phyloP scores from a whole-genome alignment of 30 jellyfish, hydroid and myxozoan genomes.

The Aurelia sp. region DNA sequence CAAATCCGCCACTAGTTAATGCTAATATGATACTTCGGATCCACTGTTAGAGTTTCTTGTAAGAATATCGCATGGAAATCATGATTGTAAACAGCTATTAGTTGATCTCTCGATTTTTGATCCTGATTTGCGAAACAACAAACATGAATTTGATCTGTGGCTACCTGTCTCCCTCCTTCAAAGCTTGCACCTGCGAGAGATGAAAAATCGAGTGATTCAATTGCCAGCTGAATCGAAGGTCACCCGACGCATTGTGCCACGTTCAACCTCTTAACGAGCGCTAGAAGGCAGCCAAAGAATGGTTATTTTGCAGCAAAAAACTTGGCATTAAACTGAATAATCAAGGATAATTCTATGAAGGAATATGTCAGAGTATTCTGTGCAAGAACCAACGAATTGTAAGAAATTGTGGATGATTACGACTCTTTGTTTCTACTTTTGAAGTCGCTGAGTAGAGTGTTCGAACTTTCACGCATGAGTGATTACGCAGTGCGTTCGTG shows the following conservation, averaged over 20 bases:
- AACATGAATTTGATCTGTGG: slow-evolving; percentile 54
- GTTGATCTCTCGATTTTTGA: slow-evolving; percentile 73
- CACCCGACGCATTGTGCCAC: slow-evolving; percentile 80
- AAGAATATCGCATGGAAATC: too few species aligned
- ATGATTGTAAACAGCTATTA: slow-evolving; percentile 32
- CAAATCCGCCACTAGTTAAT: too few species aligned
- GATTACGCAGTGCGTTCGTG: slow-evolving; percentile 27
- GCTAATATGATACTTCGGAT: too few species aligned
- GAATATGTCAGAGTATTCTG: too few species aligned
- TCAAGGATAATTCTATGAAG: too few species aligned
- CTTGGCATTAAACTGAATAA: too few species aligned
- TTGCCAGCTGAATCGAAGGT: slow-evolving; percentile 51
- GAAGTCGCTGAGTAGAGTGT: slow-evolving; percentile 6
- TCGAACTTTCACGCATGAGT: slow-evolving; percentile 50
- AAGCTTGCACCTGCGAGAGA: slow-evolving; percentile 67
- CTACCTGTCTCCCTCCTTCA: slow-evolving; percentile 49
- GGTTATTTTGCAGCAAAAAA: too few species aligned
- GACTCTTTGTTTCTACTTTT: slow-evolving; percentile 3
- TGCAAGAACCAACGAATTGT: too few species aligned
- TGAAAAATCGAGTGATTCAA: slow-evolving; percentile 58
- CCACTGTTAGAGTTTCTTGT: too few species aligned
- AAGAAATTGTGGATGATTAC: not conserved
- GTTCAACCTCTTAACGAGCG: slow-evolving; percentile 44
- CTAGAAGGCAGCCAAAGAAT: not conserved
- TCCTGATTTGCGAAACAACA: slow-evolving; percentile 41